phyloP scores from a whole-genome alignment of 2,888 invertebrate species.

The Molorchus minor region DNA sequence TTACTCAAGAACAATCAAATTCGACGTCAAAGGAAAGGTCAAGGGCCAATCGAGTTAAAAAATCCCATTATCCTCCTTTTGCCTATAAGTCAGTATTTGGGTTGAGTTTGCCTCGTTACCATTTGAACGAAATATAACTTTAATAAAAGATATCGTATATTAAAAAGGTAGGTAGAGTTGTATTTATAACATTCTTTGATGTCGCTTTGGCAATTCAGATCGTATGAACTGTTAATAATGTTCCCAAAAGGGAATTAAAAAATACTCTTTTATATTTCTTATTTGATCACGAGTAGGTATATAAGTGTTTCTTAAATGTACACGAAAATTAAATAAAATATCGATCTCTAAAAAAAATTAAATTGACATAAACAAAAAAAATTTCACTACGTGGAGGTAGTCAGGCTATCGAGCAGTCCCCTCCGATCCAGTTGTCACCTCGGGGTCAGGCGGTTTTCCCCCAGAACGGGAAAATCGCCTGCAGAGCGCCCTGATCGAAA shows the following conservation, averaged over 20 bases:
- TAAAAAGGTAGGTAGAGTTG: background rate
- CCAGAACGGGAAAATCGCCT: slow-evolving; percentile 16
- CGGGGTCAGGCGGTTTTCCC: slow-evolving; percentile 2
- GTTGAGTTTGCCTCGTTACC: slow-evolving; percentile 24
- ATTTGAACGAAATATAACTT: slow-evolving; percentile 14
- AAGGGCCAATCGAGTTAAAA: slow-evolving; percentile 39
- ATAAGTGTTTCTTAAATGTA: too few relatives aligned
- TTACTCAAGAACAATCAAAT: slow-evolving; percentile 41
- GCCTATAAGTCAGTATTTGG: slow-evolving; percentile 1
- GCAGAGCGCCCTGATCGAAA: slow-evolving; percentile 43
- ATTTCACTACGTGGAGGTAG: too few relatives aligned
- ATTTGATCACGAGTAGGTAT: too few relatives aligned
- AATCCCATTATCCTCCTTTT: slow-evolving; percentile 32
- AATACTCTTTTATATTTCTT: too few relatives aligned
- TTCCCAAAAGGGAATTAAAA: too few relatives aligned
- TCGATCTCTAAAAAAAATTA: too few relatives aligned
- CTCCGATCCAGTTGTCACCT: background rate
- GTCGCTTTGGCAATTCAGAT: too few relatives aligned
- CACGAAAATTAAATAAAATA: too few relatives aligned
- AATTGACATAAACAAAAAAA: too few relatives aligned
- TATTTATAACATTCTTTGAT: background rate
- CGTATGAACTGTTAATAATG: too few relatives aligned
- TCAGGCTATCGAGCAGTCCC: slow-evolving; percentile 2
- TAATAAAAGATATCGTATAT: slow-evolving; percentile 4
- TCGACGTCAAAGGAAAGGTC: slow-evolving; percentile 44